phyloP scores from a whole-genome alignment of 2,888 invertebrate species.

The Sericinus montela region DNA sequence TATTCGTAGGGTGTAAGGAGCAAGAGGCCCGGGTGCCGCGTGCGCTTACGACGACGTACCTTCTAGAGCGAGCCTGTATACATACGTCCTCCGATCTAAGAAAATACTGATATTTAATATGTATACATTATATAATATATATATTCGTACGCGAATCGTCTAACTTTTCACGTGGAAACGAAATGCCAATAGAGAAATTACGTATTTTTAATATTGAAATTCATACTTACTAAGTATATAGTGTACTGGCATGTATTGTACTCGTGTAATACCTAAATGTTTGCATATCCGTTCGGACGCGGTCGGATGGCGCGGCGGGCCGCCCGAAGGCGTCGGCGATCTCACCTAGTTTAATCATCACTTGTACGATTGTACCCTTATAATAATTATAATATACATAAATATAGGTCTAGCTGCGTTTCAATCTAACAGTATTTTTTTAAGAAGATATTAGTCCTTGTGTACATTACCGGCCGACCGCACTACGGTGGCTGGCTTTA shows the following conservation, averaged over 20 bases:
- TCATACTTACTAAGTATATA: constrained; percentile 63
- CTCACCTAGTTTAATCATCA: constrained; percentile 76
- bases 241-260: constrained; percentile 66
- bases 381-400: constrained; percentile 71
- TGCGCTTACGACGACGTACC: constrained; percentile 77
- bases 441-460: constrained; percentile 79
- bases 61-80: constrained; percentile 78
- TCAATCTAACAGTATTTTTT: constrained; percentile 80
- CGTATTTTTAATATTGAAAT: constrained; percentile 79
- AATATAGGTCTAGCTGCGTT: constrained; percentile 76
- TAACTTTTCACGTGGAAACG: constrained; percentile 75
- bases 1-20: constrained; percentile 71
- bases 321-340: constrained; percentile 73
- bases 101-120: constrained; percentile 74
- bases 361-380: constrained; percentile 74
- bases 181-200: constrained; percentile 77
- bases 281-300: constrained; percentile 76
- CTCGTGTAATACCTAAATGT: constrained; percentile 52
- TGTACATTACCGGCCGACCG: constrained; percentile 70
- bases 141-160: constrained; percentile 76
- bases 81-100: constrained; percentile 78
- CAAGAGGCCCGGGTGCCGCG: constrained; percentile 69
- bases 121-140: constrained; percentile 64
- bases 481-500: constrained; percentile 62
- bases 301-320: constrained; percentile 68